Percentiles rank a stretch among this genome's conserved stretches.
phyloP scores from a whole-genome alignment of 2,797 vertebrate genomes.

The Squalus acanthias region DNA sequence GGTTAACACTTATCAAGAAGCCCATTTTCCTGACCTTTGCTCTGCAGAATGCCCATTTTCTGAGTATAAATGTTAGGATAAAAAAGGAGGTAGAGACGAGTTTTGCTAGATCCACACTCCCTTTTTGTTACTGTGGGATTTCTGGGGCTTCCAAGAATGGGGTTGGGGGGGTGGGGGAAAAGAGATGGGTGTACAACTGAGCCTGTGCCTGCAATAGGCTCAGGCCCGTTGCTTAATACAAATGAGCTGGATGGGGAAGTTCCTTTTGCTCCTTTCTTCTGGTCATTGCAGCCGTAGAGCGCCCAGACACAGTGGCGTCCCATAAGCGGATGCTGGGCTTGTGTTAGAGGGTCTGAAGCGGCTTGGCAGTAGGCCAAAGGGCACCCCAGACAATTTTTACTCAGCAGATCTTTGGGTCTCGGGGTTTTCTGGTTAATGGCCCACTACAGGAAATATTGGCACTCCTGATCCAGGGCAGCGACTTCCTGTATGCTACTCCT shows the following conservation, averaged over 20 bases:
- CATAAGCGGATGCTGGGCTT: not conserved
- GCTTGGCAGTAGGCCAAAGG: not conserved
- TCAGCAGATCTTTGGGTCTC: not conserved
- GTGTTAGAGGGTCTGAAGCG: not conserved
- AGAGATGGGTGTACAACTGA: too few species aligned
- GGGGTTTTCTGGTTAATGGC: not conserved
- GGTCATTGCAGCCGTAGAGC: not conserved
- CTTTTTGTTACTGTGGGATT: not conserved
- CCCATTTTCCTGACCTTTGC: not conserved
- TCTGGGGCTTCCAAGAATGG: too few species aligned
- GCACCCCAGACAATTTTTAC: not conserved
- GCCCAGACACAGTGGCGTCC: not conserved
- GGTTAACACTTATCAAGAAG: not conserved
- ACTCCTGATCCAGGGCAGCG: not conserved
- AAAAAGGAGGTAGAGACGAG: not conserved
- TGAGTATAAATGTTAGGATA: not conserved
- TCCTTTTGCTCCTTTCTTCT: not conserved
- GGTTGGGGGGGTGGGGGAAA: too few species aligned
- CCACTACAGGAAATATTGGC: not conserved
- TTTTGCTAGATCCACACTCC: not conserved
- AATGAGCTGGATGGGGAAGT: not conserved
- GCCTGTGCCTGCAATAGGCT: not conserved
- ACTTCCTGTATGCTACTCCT: not conserved
- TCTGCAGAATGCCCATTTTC: not conserved
- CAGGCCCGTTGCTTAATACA: not conserved